Evolutionary conservation across 2,113 vertebrate species (phyloP).

Genomic region (Uria lomvia): DNA sequence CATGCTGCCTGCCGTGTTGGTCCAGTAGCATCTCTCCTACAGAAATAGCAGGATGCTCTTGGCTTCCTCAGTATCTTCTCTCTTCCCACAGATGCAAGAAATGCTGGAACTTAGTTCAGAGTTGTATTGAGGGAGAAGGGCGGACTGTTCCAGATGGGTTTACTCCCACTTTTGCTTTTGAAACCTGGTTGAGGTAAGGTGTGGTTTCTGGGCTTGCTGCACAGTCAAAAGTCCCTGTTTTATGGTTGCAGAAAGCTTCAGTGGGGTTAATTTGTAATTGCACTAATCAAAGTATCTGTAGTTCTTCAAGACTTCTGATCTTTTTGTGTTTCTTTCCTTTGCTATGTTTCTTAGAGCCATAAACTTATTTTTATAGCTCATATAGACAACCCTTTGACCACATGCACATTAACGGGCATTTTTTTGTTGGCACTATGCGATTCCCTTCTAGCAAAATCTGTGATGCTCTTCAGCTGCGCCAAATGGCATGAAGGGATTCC

Average conservation of each 20-base stretch:
- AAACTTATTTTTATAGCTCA: neutral
- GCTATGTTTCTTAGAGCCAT: neutral
- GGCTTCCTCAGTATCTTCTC: neutral
- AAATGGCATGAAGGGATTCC: rapidly evolving
- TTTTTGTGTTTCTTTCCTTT: neutral
- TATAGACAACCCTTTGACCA: neutral
- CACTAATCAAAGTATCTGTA: neutral
- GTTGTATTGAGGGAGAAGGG: neutral
- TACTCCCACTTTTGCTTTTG: neutral
- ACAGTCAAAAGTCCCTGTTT: neutral
- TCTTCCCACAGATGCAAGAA: neutral
- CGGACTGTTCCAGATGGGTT: neutral
- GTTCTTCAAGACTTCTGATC: neutral
- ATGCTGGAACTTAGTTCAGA: neutral
- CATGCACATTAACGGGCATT: rapidly evolving
- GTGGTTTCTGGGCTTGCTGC: neutral
- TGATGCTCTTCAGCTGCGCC: neutral
- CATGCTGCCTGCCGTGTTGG: neutral
- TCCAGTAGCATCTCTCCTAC: no score
- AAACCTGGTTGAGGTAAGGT: neutral
- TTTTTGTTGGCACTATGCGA: neutral
- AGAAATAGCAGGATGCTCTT: neutral
- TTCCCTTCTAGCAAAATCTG: neutral
- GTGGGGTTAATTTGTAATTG: neutral
- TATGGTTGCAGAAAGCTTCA: neutral